phyloP scores from a whole-genome alignment of 2,113 vertebrate genomes.

The Platichthys flesus region DNA sequence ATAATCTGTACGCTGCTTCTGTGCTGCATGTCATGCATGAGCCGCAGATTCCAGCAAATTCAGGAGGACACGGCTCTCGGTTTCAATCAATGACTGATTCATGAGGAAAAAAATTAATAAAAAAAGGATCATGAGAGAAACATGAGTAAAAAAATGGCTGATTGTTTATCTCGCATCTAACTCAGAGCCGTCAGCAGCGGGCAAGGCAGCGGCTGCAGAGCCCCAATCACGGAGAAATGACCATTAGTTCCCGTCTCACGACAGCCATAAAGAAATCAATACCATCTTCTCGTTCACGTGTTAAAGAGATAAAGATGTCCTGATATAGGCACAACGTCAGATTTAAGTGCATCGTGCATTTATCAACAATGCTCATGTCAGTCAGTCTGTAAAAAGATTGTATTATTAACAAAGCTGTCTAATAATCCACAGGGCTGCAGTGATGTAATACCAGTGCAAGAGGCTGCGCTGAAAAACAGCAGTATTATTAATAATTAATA shows the following conservation, averaged over 20 bases:
- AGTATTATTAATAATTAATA: conserved; percentile 28
- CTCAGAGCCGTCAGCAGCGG: conserved; percentile 51
- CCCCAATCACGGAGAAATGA: not conserved
- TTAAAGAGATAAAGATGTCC: not conserved
- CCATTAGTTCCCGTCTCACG: conserved; percentile 16
- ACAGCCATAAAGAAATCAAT: not conserved
- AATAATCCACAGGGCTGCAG: not conserved
- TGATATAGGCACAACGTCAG: not conserved
- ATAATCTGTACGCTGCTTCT: no score
- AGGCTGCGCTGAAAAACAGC: not conserved
- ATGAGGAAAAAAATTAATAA: no score
- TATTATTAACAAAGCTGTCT: not conserved
- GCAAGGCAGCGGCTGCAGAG: conserved; percentile 39
- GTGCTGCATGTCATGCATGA: no score
- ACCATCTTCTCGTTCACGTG: not conserved
- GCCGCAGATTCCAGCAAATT: no score
- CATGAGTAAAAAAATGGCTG: not conserved
- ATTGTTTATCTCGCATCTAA: no score
- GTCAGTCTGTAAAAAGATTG: not conserved
- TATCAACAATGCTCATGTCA: not conserved
- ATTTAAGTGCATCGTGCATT: not conserved
- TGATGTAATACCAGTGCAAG: conserved; percentile 32
- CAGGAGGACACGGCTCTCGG: no score
- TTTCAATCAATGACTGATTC: conserved; percentile 26
- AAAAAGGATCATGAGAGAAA: not conserved